Evolutionary conservation across 1,140 invertebrate species (phyloP), one percentile per base, ranked within the genome.

Genomic region (Centruroides sculpturatus): DNA sequence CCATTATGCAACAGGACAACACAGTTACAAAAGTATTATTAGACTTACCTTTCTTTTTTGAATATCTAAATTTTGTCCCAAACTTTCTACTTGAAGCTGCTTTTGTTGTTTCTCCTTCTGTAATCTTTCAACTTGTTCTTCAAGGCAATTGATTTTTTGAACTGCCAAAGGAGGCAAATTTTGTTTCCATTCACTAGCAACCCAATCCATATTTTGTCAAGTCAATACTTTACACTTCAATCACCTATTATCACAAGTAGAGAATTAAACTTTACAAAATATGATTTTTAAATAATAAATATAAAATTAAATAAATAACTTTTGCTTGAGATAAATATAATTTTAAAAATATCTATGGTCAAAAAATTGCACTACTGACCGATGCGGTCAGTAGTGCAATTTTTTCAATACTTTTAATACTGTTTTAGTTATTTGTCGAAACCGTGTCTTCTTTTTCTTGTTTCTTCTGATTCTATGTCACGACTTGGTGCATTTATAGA

Each of bases 51-150:
- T 62, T 6, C 53, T 52, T 36, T 62, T 58, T 48, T 62, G 52
- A 55, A 59, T 62, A n/a, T 56, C 54, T 35, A 62, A 56, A 41
- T 51, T 36, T 46, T 56, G 10, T 66, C 61, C 48, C 12, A 83
- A 3, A 82, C 83, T 3, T 77, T 82, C 49, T 82, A 81, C 64
- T 78, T 77, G 59, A 78, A 67, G 57, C 34, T 62, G 56, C n/a
- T 59, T 59, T 35, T 62, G 61, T 4, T 58, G 50, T 13, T 48
- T 59, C 23, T 62, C 61, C 47, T 62, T 62, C 11, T 62, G 56
- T 4, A 62, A 41, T 47, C 35, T 55, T 51, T 55, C 56, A 59
- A 62, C 50, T 56, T 55, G 58, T 54, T 62, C 61, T 55, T 62
- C 61, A 10, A 62, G 47, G 10, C 35, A 13, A 56, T 56, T 58